Base-by-base conservation (phyloP, 2,797 vertebrate genomes). In the Alauda arvensis region DNA sequence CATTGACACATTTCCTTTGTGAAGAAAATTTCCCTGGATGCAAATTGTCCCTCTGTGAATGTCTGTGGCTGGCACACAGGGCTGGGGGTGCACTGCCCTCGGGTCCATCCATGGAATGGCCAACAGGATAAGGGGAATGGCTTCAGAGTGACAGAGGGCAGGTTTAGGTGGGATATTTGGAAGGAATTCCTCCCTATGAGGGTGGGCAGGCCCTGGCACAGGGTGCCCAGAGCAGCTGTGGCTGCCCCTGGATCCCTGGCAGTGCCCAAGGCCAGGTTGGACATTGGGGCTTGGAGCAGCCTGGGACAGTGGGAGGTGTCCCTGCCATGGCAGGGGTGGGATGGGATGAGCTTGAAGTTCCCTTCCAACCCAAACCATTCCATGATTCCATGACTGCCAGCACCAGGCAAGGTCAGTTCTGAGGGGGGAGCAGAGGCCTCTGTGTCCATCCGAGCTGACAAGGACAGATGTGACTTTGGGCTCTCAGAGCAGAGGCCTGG, bases 111-210 rank as follows among this genome's bases (percentile, higher is more conserved):
- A 3, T 19, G 51, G 34, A 48, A 31, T 3, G 31, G 59, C 34
- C 48, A 25, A 4, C 2, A 40, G 42, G 20, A 71, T 1, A 17
- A 4, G 2, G 19, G 43, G 42, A 71, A 34, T 6, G 59, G 57
- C 34, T 48, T 25, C 49, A 29, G 2, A 71, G 9, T 13, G 29
- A 5, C 42, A 40, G 34, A 48, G 34, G 3, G 16, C 0, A 46
- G 17, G 33, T 12, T 9, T 29, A 16, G 39, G 26, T 52, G 18
- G 53, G 21, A 40, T 5, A 12, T 23, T 45, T 60, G 74, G 39
- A 9, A 4, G 23, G 1, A 65, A 51, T 29, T 21, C 1, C 7
- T 18, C 19, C 24, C 17, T 39, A 43, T 0, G 1, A 77, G 19
- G 51, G 37, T 51, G 59, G 21, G 6, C 0, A 70, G 66, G 28